Conservation (phyloP, 2,797 vertebrate species). For the Acanthiza pusilla region DNA sequence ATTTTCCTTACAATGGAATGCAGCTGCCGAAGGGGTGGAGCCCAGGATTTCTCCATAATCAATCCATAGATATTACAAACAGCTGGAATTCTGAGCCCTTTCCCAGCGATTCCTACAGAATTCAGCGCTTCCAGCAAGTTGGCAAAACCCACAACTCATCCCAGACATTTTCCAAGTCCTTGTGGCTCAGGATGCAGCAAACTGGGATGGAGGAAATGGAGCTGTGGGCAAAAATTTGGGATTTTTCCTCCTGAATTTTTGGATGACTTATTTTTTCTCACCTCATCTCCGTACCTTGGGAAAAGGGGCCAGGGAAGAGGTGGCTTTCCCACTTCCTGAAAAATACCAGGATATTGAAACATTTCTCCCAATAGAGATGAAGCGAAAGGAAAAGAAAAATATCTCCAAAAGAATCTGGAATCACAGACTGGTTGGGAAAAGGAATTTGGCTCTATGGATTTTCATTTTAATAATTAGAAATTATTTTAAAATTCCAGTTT, state of each 20-base stretch:
- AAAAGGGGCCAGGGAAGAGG: neutral
- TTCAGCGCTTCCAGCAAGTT: neutral
- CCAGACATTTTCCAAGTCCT: no score
- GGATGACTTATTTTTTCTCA: fast-evolving
- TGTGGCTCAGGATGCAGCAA: no score
- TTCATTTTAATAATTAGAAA: no score
- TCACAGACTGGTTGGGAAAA: neutral
- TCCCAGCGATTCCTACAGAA: neutral
- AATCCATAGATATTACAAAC: neutral
- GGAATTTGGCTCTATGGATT: no score
- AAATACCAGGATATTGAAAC: neutral
- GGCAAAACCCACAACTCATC: no score
- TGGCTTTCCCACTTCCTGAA: neutral
- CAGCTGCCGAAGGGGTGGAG: neutral
- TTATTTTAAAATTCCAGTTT: no score
- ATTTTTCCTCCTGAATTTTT: neutral
- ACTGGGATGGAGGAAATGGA: neutral
- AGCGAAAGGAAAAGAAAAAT: neutral
- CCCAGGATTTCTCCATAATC: neutral
- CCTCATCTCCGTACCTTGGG: neutral
- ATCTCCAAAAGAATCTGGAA: neutral
- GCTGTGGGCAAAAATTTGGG: neutral
- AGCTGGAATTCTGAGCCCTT: neutral
- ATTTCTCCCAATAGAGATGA: neutral
- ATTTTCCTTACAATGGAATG: neutral